Conservation (phyloP, 2,797 vertebrate species). For the Heliangelus exortis region DNA sequence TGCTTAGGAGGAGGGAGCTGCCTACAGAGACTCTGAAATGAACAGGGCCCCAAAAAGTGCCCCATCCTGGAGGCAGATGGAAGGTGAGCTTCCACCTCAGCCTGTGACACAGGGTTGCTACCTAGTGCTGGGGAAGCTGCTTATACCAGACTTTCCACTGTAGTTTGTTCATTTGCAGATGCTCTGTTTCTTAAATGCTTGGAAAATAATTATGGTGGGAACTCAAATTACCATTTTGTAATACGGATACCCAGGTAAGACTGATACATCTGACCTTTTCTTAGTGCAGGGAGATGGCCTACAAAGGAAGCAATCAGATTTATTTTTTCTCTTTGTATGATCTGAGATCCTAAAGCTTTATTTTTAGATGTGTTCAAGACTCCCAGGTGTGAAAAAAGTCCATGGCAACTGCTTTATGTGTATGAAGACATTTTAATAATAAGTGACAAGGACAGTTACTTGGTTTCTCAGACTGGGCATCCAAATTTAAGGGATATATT, state of each 20-base stretch:
- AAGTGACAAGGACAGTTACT: neutral
- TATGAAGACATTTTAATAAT: neutral
- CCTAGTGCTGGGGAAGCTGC: neutral
- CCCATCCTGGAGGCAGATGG: neutral
- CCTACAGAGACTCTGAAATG: neutral
- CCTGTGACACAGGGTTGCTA: neutral
- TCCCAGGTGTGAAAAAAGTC: neutral
- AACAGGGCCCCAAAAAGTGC: neutral
- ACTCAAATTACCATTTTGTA: neutral
- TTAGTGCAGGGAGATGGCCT: neutral
- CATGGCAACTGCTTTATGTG: neutral
- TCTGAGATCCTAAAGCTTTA: neutral
- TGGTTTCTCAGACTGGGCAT: neutral
- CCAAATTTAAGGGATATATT: neutral
- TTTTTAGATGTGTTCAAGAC: neutral
- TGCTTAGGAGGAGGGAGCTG: neutral
- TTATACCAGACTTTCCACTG: neutral
- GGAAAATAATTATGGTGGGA: neutral
- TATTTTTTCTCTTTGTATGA: neutral
- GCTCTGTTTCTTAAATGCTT: neutral
- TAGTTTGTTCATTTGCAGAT: neutral
- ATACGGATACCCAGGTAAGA: neutral
- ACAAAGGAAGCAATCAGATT: constrained; percentile 2
- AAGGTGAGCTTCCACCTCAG: neutral
- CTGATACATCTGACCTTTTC: neutral